Base-by-base conservation (phyloP, 2,113 vertebrate species). In the Theristicus caerulescens region DNA sequence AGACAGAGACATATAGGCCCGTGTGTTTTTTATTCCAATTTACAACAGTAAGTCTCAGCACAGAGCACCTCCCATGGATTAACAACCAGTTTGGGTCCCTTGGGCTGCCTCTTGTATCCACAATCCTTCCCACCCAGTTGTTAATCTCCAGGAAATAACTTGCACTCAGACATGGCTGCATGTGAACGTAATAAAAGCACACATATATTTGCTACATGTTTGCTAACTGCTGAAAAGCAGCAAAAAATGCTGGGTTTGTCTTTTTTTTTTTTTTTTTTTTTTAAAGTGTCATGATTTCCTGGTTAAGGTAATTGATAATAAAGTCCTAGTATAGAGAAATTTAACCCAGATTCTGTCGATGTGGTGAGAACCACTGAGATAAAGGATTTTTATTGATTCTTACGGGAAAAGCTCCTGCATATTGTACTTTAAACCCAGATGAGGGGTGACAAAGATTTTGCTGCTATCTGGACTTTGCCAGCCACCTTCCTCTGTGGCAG, bases 131-230 rank as follows among this genome's bases (percentile, higher is more conserved):
- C 90, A 69, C 19, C 36, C 70, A 79, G 64, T 16, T 64, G 31
- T 29, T 96, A 6, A 92, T 76, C 79, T 73, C 59, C 88, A 91
- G 91, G 82, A 86, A 96, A 92, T 51, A 79, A 82, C 69, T 80
- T 67, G 46, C 71, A 22, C 74, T 78, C 76, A 65, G 26, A 87
- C 36, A n/a, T 0, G 40, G 78, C 54, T 74, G 34, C 40, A 47
- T 32, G 24, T 10, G 38, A 36, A 17, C 10, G 13, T 31, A 85
- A 76, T 76, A 77, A 86, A 88, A 76, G n/a, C 76, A 47, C 27
- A 78, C 6, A 24, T 36, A 44, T 24, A 36, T 46, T 86, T 65
- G 78, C 13, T 61, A 17, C 18, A 10, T 15, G 29, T 51, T 74
- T 94, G 86, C 73, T 74, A 71, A 86, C 61, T 57, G 44, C 52